Conservation (phyloP, 30 jellyfish, hydroid and myxozoan species). For the Pseudorhiza aurosa region DNA sequence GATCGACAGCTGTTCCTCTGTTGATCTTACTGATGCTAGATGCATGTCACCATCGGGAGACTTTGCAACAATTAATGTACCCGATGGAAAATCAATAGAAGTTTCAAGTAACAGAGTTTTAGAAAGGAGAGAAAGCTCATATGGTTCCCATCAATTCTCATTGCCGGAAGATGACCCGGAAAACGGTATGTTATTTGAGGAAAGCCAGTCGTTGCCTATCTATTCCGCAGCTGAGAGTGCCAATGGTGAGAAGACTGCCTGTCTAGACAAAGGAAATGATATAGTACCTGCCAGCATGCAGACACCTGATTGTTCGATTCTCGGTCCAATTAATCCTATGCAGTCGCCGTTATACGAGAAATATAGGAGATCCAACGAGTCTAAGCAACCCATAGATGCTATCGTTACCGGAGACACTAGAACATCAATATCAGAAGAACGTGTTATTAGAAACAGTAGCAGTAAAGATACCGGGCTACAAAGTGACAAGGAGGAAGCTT, state of each 20-base stretch:
- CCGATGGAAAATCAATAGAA: no score
- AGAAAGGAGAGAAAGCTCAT: no score
- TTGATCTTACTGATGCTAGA: not conserved
- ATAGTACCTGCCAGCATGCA: conserved; percentile 5
- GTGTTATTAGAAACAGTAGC: not conserved
- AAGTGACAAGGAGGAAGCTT: no score
- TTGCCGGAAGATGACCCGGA: no score
- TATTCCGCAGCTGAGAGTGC: no score
- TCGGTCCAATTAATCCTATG: conserved; percentile 12
- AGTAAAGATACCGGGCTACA: not conserved
- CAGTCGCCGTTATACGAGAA: conserved; percentile 12
- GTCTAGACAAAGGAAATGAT: not conserved
- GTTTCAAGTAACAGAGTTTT: no score
- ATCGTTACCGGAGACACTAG: not conserved
- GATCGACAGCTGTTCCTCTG: not conserved
- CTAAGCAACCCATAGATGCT: not conserved
- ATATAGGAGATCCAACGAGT: not conserved
- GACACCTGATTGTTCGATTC: not conserved
- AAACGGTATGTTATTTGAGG: no score
- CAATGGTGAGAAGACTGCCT: no score
- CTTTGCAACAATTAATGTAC: no score
- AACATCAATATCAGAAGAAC: not conserved
- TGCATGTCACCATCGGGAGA: no score
- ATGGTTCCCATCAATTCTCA: no score
- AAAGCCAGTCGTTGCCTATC: no score